Conservation (phyloP, 2,888 invertebrate species). For the Cartodere bifasciata region DNA sequence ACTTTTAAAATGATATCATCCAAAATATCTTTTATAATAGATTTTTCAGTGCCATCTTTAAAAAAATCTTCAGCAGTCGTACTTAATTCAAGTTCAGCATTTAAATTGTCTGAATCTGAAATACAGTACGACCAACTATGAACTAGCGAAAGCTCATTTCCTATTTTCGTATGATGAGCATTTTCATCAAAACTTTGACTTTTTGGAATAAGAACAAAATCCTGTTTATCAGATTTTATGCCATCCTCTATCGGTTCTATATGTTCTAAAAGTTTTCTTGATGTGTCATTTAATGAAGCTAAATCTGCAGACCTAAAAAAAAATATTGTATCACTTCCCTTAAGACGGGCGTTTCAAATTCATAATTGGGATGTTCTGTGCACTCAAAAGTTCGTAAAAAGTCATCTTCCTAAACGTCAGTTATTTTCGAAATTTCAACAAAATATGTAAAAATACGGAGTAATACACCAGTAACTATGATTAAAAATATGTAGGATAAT, state of each 20-base stretch:
- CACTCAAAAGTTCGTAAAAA: too few species aligned
- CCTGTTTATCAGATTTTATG: conserved; percentile 20
- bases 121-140: conserved; percentile 44
- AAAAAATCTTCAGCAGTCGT: conserved; percentile 58
- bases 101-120: conserved; percentile 35
- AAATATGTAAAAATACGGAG: too few species aligned
- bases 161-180: conserved; percentile 24
- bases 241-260: conserved; percentile 33
- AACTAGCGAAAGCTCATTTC: conserved; percentile 35
- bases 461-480: too few species aligned
- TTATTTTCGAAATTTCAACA: too few species aligned
- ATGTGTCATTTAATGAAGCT: conserved; percentile 8
- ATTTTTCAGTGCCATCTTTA: conserved; percentile 35
- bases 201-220: conserved; percentile 22
- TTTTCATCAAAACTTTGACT: conserved; percentile 35
- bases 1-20: conserved; percentile 46
- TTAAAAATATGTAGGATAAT: too few species aligned
- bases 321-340: too few species aligned
- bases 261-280: conserved; percentile 25
- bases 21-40: conserved; percentile 43
- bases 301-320: too few species aligned
- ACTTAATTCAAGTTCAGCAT: conserved; percentile 41
- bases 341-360: too few species aligned
- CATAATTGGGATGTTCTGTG: too few species aligned
- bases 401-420: too few species aligned